Percentiles rank a stretch among this genome's conserved stretches.
These are phyloP conservation scores for Oryctes rhinoceros DNA, from an alignment of 1,140 invertebrate genomes.

Conservation along the genomic window DNA sequence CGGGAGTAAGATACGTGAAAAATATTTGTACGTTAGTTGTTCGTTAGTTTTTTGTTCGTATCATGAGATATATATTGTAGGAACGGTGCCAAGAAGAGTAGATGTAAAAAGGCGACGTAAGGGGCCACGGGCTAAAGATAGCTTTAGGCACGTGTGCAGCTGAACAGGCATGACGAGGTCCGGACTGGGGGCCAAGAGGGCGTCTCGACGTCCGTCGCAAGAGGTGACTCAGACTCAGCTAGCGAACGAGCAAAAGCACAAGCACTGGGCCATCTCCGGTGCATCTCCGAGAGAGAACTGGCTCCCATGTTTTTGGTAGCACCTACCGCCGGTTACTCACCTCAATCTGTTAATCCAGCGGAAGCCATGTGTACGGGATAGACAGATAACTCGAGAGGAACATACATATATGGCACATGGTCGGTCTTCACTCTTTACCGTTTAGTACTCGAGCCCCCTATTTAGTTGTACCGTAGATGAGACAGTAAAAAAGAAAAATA, in stretches of 20 bases:
- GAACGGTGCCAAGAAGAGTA: conserved; percentile 43
- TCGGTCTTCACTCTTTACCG: not conserved
- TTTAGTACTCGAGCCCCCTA: not conserved
- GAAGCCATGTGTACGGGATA: conserved; percentile 41
- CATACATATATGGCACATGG: not conserved
- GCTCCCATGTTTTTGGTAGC: not conserved
- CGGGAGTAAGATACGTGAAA: conserved; percentile 16
- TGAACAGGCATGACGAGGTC: conserved; percentile 46
- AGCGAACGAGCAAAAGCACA: not conserved
- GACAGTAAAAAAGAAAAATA: no score
- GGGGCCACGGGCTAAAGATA: conserved; percentile 57
- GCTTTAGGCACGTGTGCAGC: conserved; percentile 55
- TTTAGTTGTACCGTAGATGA: no score
- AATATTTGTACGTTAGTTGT: conserved; percentile 28
- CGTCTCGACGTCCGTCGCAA: conserved; percentile 48
- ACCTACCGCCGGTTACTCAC: conserved; percentile 47
- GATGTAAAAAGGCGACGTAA: conserved; percentile 52
- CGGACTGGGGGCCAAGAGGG: conserved; percentile 48
- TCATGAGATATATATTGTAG: conserved; percentile 22
- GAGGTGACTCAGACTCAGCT: conserved; percentile 47
- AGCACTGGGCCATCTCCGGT: conserved; percentile 4
- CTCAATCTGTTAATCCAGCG: conserved; percentile 41
- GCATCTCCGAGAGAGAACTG: not conserved
- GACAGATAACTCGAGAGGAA: conserved; percentile 39
- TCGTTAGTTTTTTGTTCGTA: conserved; percentile 21